phyloP scores from a whole-genome alignment of 1,140 invertebrate species.

The Pogonomyrmex californicus region DNA sequence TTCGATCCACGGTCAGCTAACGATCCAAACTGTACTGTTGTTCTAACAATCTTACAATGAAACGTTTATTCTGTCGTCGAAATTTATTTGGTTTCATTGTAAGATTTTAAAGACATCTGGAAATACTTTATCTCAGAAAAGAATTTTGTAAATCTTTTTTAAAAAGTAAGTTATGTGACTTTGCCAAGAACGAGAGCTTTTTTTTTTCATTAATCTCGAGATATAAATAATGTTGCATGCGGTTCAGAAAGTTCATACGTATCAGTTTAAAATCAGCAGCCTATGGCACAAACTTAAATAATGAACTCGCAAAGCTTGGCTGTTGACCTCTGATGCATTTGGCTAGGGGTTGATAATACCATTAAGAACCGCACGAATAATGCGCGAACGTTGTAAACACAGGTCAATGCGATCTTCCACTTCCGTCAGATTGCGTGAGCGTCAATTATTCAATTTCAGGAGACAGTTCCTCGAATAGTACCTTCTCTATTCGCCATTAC shows the following conservation, averaged over 20 bases:
- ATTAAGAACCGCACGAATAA: constrained; percentile 67
- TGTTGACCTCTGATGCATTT: constrained; percentile 65
- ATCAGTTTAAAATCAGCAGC: constrained; percentile 41
- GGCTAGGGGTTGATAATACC: constrained; percentile 74
- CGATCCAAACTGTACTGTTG: background rate
- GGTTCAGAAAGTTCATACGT: constrained; percentile 22
- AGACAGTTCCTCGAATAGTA: background rate
- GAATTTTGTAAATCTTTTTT: background rate
- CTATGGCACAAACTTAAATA: constrained; percentile 26
- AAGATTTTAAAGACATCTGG: background rate
- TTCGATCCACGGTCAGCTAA: constrained; percentile 40
- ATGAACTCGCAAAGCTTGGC: constrained; percentile 58
- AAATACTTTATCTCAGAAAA: background rate
- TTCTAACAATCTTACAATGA: constrained; percentile 6
- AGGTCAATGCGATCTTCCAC: constrained; percentile 66
- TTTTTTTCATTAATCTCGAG: background rate
- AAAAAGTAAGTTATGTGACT: background rate
- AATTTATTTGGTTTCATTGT: background rate
- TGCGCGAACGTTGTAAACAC: constrained; percentile 67
- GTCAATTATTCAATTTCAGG: constrained; percentile 51
- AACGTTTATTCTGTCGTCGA: background rate
- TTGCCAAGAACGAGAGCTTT: background rate
- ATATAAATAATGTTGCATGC: background rate
- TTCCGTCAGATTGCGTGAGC: constrained; percentile 60
- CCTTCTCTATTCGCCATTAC: background rate